These are phyloP conservation scores for Chiloscyllium plagiosum DNA, from an alignment of 2,113 vertebrate genomes.

Conservation along the genomic window DNA sequence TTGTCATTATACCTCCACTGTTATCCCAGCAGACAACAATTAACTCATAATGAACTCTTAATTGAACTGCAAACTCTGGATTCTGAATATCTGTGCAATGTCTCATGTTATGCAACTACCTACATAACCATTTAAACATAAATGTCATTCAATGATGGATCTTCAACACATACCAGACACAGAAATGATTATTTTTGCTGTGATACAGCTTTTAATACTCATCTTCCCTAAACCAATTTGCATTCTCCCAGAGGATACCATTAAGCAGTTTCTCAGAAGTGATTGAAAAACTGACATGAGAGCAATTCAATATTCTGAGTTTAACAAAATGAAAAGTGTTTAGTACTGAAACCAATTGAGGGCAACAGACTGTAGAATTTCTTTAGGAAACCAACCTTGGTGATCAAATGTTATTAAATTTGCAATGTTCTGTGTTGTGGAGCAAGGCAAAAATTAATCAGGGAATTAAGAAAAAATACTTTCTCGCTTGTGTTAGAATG, in stretches of 20 bases:
- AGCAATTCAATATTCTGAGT: conserved; percentile 12
- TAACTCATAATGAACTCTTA: no score
- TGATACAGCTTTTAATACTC: conserved; percentile 8
- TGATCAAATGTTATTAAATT: conserved; percentile 25
- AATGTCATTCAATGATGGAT: conserved; percentile 16
- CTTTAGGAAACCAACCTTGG: background rate
- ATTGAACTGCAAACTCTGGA: background rate
- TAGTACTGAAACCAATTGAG: conserved; percentile 19
- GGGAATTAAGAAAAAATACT: background rate
- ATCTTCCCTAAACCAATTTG: conserved; percentile 29
- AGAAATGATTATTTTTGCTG: conserved; percentile 20
- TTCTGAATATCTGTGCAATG: background rate
- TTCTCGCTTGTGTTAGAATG: background rate
- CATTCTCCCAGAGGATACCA: conserved; percentile 5
- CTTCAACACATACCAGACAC: background rate
- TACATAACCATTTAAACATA: background rate
- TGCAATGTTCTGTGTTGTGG: background rate
- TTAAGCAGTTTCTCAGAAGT: conserved; percentile 20
- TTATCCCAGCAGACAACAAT: background rate
- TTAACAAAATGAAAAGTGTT: conserved; percentile 13
- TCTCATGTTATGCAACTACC: background rate
- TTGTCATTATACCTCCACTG: background rate
- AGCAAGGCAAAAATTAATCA: background rate
- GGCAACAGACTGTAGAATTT: conserved; percentile 4
- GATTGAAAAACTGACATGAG: conserved; percentile 17